Evolutionary conservation across 1,140 invertebrate genomes (phyloP), one percentile per base, ranked within the genome.

Genomic region (Philaenus spumarius): DNA sequence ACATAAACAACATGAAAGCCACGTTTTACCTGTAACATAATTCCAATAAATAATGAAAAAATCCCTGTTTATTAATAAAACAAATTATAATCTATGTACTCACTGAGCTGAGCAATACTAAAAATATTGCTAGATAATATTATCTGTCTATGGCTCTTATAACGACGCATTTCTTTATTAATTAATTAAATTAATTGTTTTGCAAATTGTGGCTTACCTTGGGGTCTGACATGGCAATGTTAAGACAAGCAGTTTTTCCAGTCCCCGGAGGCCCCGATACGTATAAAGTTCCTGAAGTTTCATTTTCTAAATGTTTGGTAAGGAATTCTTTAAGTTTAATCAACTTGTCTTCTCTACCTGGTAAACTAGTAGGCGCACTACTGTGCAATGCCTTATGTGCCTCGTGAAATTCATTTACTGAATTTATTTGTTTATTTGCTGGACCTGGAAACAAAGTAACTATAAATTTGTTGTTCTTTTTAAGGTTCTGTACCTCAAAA

Each of bases 181-280:
- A n/a, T n/a, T n/a, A n/a, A n/a, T n/a, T n/a, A 55, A 12, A 62
- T 53, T 51, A 53, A 52, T 52, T 59, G 62, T 45, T 56, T 52
- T 12, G 45, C 37, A 54, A 43, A 64, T n/a, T n/a, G n/a, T n/a
- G n/a, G n/a, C 50, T 40, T 69, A 79, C 80, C 62, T 81, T 71
- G 39, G 77, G 67, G 23, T 80, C 71, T 7, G 82, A 71, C 47
- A 95, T 72, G 17, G 94, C 80, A 46, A 86, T 78, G 3, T 83
- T 84, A 15, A 97, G 73, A 62, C 85, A 86, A 1, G 93, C 93
- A 0, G 95, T 97, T 80, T 97, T 97, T 1, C 96, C 96, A 15
- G 95, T 98, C 12, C 96, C 96, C 2, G 94, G 95, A 24, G 93
- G 89, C 9, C 95, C 96, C 48, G 93, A 96, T 26, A 98, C 83